A percentile compares a stretch with the other conserved stretches of the same genome.
phyloP scores from a whole-genome alignment of 2,113 vertebrate species.

The Mohoua ochrocephala region DNA sequence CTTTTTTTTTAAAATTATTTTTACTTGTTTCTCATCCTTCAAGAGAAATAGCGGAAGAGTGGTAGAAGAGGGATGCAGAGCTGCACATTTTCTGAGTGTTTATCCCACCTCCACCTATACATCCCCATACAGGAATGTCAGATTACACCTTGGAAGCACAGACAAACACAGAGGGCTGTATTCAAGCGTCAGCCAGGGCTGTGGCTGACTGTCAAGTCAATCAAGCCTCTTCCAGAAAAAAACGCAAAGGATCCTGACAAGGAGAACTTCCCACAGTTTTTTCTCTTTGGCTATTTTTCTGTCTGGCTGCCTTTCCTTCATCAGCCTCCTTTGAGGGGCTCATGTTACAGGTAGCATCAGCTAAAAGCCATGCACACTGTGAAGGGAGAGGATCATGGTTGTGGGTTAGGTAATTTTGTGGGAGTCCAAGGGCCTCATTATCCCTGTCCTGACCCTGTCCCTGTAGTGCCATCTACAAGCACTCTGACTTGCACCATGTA shows the following conservation, averaged over 20 bases:
- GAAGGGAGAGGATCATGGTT: neutral
- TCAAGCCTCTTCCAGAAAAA: neutral
- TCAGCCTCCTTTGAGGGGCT: rapidly evolving
- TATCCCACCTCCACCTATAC: neutral
- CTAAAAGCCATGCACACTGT: rapidly evolving
- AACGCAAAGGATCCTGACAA: neutral
- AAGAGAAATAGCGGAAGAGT: neutral
- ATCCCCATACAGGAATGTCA: neutral
- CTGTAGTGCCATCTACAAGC: neutral
- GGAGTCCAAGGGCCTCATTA: neutral
- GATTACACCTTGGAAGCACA: neutral
- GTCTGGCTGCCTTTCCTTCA: neutral
- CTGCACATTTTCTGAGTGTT: neutral
- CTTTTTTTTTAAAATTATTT: neutral
- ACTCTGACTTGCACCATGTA: neutral
- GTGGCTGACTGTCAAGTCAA: neutral
- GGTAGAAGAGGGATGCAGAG: neutral
- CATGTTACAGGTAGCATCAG: neutral
- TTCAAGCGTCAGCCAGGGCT: rapidly evolving
- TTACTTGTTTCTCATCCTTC: neutral
- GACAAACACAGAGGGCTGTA: neutral
- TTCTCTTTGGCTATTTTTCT: neutral
- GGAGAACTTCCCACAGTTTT: neutral
- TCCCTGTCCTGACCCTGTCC: neutral
- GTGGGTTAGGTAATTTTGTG: neutral